These are phyloP conservation scores for Pogonomyrmex californicus DNA, from an alignment of 1,140 invertebrate species.

Conservation along the genomic window DNA sequence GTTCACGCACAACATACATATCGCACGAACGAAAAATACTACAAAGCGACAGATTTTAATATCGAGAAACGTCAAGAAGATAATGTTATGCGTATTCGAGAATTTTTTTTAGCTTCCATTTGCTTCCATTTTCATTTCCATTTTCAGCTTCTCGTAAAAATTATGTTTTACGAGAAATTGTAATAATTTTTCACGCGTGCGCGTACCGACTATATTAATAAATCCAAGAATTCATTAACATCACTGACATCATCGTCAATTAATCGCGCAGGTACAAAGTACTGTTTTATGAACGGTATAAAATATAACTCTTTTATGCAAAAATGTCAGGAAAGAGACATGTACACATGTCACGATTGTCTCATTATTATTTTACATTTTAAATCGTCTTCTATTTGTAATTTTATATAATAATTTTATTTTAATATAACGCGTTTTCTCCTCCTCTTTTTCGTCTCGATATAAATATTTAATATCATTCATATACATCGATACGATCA, in stretches of 20 bases:
- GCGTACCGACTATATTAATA: background rate
- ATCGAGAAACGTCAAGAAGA: slow-evolving; percentile 3
- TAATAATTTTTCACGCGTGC: background rate
- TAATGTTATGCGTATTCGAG: slow-evolving; percentile 11
- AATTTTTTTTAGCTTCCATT: background rate
- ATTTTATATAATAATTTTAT: background rate
- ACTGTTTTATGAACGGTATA: background rate
- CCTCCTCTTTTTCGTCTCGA: background rate
- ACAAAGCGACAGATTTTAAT: slow-evolving; percentile 9
- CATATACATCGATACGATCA: background rate
- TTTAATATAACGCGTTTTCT: background rate
- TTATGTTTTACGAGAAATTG: background rate
- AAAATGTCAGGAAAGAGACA: background rate
- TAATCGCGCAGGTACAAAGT: background rate
- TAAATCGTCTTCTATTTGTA: background rate
- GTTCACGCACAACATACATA: slow-evolving; percentile 22
- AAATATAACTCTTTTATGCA: background rate
- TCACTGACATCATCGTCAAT: background rate
- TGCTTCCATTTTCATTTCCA: background rate
- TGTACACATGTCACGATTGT: slow-evolving; percentile 15
- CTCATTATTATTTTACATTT: background rate
- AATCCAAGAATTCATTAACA: background rate
- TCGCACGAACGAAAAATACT: slow-evolving; percentile 22
- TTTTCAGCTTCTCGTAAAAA: too few relatives aligned
- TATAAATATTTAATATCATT: slow-evolving; percentile 24